Conservation (phyloP, 2,797 vertebrate species). For the Trachops cirrhosus region DNA sequence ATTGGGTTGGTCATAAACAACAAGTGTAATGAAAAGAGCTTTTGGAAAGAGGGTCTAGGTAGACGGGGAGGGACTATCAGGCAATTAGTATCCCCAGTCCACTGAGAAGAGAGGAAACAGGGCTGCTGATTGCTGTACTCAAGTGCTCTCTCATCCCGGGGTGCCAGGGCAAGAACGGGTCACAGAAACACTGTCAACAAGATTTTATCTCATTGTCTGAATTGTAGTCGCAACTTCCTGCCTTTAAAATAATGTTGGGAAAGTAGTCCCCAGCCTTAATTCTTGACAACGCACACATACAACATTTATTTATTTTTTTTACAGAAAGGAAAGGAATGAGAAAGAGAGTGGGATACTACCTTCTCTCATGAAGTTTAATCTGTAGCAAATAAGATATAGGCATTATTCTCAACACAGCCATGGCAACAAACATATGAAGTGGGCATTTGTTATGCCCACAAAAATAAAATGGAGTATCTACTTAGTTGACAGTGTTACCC, state of each 20-base stretch:
- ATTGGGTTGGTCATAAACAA: slow-evolving; percentile 38
- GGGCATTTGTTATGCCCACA: background rate
- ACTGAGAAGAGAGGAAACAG: slow-evolving; percentile 26
- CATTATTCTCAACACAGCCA: background rate
- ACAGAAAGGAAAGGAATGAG: rapidly evolving
- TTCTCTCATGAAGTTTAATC: background rate
- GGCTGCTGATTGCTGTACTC: slow-evolving; percentile 49
- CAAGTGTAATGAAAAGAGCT: slow-evolving; percentile 37
- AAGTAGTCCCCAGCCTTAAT: background rate
- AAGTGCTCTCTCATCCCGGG: slow-evolving; percentile 46
- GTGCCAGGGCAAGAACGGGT: slow-evolving; percentile 53
- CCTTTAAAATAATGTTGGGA: slow-evolving; percentile 14
- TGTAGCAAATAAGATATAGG: background rate
- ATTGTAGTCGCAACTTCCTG: background rate
- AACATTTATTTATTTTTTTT: no score
- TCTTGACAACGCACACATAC: background rate
- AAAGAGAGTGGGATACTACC: background rate
- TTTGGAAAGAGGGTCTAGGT: slow-evolving; percentile 21
- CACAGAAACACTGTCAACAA: slow-evolving; percentile 50
- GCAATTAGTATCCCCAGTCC: slow-evolving; percentile 48
- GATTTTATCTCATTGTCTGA: slow-evolving; percentile 18
- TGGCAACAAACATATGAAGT: background rate
- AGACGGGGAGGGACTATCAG: background rate
- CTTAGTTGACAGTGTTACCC: background rate
- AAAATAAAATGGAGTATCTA: background rate